A percentile compares a stretch with the other conserved stretches of the same genome.
Conservation (phyloP, 2,888 invertebrate species). For the Watsonalla binaria region DNA sequence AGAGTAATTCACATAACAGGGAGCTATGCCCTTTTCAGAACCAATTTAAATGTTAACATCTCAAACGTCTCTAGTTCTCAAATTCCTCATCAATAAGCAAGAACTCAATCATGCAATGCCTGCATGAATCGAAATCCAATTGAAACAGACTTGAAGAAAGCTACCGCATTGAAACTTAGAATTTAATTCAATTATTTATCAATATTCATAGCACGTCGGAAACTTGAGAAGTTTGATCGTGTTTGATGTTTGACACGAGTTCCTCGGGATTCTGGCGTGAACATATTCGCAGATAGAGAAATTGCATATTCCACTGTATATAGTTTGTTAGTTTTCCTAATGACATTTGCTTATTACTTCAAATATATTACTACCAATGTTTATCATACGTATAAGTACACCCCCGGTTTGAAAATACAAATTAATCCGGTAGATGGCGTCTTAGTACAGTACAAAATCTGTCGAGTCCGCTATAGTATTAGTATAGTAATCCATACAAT, state of each 20-base stretch:
- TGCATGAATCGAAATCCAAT: background rate
- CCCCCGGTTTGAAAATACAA: too few relatives aligned
- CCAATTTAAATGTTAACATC: too few relatives aligned
- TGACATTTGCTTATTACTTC: background rate
- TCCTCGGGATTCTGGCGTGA: slow-evolving; percentile 9
- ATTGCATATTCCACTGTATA: slow-evolving; percentile 13
- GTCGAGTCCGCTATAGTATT: too few relatives aligned
- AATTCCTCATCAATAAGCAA: background rate
- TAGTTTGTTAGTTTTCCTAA: background rate
- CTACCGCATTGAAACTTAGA: slow-evolving; percentile 10
- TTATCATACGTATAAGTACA: too few relatives aligned
- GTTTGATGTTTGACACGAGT: slow-evolving; percentile 27
- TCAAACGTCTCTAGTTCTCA: too few relatives aligned
- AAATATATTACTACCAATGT: too few relatives aligned
- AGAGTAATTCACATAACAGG: too few relatives aligned
- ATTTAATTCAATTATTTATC: slow-evolving; percentile 31
- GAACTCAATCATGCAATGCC: background rate
- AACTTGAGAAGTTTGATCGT: slow-evolving; percentile 30
- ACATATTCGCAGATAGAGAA: slow-evolving; percentile 7
- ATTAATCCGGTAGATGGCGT: too few relatives aligned
- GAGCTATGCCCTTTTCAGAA: too few relatives aligned
- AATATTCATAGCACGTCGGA: slow-evolving; percentile 26
- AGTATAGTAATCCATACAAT: too few relatives aligned
- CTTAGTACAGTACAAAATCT: too few relatives aligned
- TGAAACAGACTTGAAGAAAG: background rate